Conservation (phyloP, 2,113 vertebrate genomes). For the Heterochromis multidens region DNA sequence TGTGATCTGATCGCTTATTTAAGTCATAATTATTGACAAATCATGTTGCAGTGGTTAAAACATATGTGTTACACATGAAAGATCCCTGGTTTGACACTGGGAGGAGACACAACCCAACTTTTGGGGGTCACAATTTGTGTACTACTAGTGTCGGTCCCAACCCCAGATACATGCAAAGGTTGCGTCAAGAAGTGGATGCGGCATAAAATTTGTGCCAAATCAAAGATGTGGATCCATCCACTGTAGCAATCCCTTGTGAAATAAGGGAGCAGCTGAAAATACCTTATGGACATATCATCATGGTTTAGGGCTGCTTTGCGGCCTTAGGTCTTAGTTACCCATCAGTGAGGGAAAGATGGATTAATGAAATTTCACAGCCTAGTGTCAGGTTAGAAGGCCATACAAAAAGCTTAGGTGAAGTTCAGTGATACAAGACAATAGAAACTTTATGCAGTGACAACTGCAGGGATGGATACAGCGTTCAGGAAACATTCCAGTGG, state of each 20-base stretch:
- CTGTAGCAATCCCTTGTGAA: background rate
- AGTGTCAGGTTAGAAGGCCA: background rate
- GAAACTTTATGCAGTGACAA: background rate
- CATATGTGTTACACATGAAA: background rate
- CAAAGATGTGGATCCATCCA: background rate
- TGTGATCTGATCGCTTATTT: background rate
- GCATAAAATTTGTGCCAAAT: background rate
- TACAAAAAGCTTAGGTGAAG: too few species aligned
- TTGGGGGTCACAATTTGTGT: background rate
- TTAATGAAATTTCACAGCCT: background rate
- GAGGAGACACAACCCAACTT: background rate
- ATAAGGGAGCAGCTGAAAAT: background rate
- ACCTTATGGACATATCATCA: accelerated
- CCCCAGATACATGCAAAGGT: background rate
- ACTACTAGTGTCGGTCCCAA: background rate
- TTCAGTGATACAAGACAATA: too few species aligned
- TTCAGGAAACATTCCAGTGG: background rate
- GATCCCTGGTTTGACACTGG: background rate
- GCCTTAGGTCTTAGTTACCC: background rate
- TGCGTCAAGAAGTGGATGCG: background rate
- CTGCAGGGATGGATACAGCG: background rate
- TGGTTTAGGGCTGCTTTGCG: background rate
- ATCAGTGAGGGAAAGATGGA: background rate
- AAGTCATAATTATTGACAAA: background rate
- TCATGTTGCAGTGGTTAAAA: background rate